Conservation (phyloP, 2,888 invertebrate genomes). For the Embidobia sp. region DNA sequence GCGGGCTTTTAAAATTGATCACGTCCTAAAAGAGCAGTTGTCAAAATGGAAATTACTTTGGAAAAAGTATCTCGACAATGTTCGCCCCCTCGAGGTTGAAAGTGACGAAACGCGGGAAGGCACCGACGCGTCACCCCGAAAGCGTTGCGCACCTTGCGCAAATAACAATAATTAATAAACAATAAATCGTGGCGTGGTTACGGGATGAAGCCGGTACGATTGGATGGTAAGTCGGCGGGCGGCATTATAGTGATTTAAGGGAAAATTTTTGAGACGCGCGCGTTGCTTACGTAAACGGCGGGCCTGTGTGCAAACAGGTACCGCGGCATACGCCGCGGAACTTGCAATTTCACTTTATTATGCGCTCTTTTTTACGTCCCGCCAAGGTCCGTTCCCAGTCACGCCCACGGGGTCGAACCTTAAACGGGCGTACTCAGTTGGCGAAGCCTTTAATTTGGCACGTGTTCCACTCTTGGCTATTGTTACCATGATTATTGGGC, state of each 20-base stretch:
- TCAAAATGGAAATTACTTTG: no score
- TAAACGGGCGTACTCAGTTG: conserved; percentile 68
- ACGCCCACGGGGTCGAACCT: conserved; percentile 68
- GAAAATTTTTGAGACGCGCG: conserved; percentile 19
- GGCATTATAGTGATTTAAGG: conserved; percentile 51
- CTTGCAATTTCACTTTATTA: conserved; percentile 72
- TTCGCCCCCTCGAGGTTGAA: no score
- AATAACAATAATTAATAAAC: conserved; percentile 54
- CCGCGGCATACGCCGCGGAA: conserved; percentile 51
- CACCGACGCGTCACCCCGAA: no score
- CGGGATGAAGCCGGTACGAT: conserved; percentile 29
- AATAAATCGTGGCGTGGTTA: conserved; percentile 42
- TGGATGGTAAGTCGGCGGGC: conserved; percentile 26
- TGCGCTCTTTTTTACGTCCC: conserved; percentile 60
- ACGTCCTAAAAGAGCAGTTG: no score
- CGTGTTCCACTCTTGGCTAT: conserved; percentile 77
- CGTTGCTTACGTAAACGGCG: conserved; percentile 16
- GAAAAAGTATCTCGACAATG: no score
- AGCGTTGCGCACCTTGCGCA: no score
- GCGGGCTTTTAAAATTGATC: no score
- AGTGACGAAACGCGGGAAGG: no score
- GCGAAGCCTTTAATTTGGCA: conserved; percentile 79
- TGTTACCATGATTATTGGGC: conserved; percentile 77
- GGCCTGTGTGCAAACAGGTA: conserved; percentile 46
- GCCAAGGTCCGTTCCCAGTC: conserved; percentile 65